These are phyloP conservation scores for Tipula vernalis DNA, from an alignment of 2,888 invertebrate genomes.

Conservation along the genomic window DNA sequence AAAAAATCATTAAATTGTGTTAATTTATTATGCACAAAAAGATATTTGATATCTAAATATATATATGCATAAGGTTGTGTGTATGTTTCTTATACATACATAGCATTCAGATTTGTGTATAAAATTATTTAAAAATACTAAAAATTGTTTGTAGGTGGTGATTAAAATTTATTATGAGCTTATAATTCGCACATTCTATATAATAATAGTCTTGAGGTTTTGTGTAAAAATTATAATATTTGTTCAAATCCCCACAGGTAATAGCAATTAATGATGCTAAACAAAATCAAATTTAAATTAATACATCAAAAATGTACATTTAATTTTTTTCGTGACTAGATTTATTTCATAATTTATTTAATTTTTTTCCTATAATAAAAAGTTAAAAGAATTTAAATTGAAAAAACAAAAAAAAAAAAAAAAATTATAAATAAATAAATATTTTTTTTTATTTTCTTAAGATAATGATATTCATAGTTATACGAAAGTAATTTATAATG, in stretches of 20 bases:
- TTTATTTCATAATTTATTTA: conserved; percentile 4
- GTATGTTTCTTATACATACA: no score
- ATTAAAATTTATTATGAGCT: neutral
- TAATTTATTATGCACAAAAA: neutral
- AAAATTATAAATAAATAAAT: neutral
- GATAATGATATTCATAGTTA: neutral
- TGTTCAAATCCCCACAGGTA: neutral
- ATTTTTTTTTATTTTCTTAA: neutral
- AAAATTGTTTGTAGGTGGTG: neutral
- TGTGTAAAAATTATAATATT: neutral
- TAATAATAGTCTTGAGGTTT: neutral
- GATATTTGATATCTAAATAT: neutral
- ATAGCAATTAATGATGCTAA: conserved; percentile 4
- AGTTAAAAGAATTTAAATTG: neutral
- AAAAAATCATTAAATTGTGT: neutral
- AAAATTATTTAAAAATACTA: neutral
- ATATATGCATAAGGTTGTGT: no score
- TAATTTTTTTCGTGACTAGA: neutral
- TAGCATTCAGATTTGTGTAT: neutral
- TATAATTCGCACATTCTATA: neutral
- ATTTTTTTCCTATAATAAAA: neutral
- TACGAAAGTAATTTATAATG: neutral
- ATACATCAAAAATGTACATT: neutral
- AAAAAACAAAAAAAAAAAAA: neutral
- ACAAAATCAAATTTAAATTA: conserved; percentile 4